phyloP scores from a whole-genome alignment of 2,888 invertebrate genomes.

The Nephrotoma flavescens region DNA sequence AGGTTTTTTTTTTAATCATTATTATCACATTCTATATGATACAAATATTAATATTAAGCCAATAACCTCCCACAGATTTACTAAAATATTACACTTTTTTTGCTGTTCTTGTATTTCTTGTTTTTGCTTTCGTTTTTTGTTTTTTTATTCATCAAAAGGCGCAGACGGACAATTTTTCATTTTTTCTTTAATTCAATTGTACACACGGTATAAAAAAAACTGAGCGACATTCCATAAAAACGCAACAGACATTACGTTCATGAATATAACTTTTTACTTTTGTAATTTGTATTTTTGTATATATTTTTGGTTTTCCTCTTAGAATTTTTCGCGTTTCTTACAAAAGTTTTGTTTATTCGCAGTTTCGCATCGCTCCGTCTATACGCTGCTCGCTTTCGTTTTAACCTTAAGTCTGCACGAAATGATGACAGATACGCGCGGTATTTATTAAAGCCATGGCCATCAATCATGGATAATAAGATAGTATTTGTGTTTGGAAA shows the following conservation, averaged over 20 bases:
- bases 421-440: not conserved
- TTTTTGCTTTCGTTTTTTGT: not conserved
- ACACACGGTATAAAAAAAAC: not conserved
- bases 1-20: not conserved
- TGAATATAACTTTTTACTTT: not conserved
- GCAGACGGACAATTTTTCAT: not conserved
- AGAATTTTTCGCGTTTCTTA: not conserved
- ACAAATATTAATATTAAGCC: not conserved
- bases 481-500: no score
- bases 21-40: not conserved
- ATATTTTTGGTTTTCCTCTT: not conserved
- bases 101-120: not conserved
- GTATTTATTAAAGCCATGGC: not conserved
- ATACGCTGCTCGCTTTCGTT: not conserved
- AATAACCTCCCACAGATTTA: slow-evolving; percentile 1
- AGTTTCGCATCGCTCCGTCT: not conserved
- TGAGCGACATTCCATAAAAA: not conserved
- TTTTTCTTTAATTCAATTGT: not conserved
- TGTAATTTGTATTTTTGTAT: not conserved
- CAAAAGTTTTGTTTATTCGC: not conserved
- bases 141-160: not conserved
- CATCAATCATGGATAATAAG: not conserved
- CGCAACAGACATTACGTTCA: not conserved
- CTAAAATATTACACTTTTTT: slow-evolving; percentile 1
- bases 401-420: not conserved